Evolutionary conservation across 2,113 vertebrate genomes (phyloP), one percentile per base, ranked within the genome.

Genomic region (Odontophorus gujanensis): DNA sequence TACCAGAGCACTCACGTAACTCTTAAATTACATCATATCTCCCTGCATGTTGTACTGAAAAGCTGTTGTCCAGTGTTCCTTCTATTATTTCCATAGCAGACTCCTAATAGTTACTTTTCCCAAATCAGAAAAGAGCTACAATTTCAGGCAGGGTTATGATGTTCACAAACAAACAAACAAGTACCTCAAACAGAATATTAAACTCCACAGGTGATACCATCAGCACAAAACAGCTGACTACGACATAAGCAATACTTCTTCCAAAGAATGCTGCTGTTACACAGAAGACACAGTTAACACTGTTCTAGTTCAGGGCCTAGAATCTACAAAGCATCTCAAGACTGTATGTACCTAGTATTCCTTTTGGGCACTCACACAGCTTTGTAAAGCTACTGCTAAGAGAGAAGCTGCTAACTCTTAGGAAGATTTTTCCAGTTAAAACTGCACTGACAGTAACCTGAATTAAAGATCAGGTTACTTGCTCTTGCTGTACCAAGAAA

Each of bases 21-120:
- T 84, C 65, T 50, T 51, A 90, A 92, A 86, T 94, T 86, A 90
- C 88, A 90, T 94, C 93, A 85, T 66, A 94, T 91, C 72, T 86
- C 65, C 81, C 83, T 86, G 83, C 61, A 36, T 7, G 40, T 66
- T 86, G 43, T 68, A 68, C 57, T n/a, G 43, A 86, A 91, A 93
- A 86, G 53, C 40, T 78, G 45, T 63, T 95, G 90, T 43, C 83
- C 80, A n/a, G 59, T 45, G 22, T 26, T 95, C 78, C 85, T 94
- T 68, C 86, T 66, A 94, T 53, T 84, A 84, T 40, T 30, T 65
- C 34, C 78, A 68, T 20, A 88, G 73, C 69, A 68, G 40, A 72
- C 32, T 58, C 80, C 24, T 63, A 87, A 62, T 18, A 85, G 67
- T 42, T 72, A 67, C 81, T 90, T 90, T 2, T 34, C 61, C 73